phyloP scores from a whole-genome alignment of 2,888 invertebrate genomes.

The Drosophila setosimentum region DNA sequence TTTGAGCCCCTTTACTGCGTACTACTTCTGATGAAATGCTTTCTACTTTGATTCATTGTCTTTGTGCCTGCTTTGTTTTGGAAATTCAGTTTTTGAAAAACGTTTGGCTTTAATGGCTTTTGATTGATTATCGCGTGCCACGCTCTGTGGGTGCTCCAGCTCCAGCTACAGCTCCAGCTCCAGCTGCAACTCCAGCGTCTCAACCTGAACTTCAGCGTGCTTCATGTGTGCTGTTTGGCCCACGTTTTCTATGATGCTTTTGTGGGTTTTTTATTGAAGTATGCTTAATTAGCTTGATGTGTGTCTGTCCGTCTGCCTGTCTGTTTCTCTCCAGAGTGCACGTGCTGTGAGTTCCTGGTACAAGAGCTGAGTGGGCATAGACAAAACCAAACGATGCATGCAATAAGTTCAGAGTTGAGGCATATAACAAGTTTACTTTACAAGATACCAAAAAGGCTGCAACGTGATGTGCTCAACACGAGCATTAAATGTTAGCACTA shows the following conservation, averaged over 20 bases:
- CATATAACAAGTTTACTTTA: constrained; percentile 49
- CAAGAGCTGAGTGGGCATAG: constrained; percentile 52
- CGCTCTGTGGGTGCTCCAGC: constrained; percentile 76
- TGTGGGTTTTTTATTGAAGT: constrained; percentile 68
- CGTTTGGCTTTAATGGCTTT: constrained; percentile 81
- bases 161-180: constrained; percentile 27
- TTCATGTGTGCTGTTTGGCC: constrained; percentile 76
- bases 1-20: constrained; percentile 33
- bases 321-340: constrained; percentile 48
- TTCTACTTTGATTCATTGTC: constrained; percentile 77
- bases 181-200: constrained; percentile 14
- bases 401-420: constrained; percentile 58
- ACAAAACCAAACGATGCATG: constrained; percentile 42
- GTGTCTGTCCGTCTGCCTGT: constrained; percentile 18
- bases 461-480: constrained; percentile 31
- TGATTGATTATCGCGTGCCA: constrained; percentile 82
- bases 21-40: constrained; percentile 78
- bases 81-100: constrained; percentile 53
- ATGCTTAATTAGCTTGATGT: constrained; percentile 78
- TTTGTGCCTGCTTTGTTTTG: constrained; percentile 51
- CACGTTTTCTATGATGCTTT: constrained; percentile 70
- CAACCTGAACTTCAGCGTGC: constrained; percentile 26
- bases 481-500: constrained; percentile 10
- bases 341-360: constrained; percentile 77
- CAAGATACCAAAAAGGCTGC: constrained; percentile 31